Percentiles rank a stretch among this genome's conserved stretches.
Conservation (phyloP, 2,797 vertebrate genomes). For the Esox lucius region DNA sequence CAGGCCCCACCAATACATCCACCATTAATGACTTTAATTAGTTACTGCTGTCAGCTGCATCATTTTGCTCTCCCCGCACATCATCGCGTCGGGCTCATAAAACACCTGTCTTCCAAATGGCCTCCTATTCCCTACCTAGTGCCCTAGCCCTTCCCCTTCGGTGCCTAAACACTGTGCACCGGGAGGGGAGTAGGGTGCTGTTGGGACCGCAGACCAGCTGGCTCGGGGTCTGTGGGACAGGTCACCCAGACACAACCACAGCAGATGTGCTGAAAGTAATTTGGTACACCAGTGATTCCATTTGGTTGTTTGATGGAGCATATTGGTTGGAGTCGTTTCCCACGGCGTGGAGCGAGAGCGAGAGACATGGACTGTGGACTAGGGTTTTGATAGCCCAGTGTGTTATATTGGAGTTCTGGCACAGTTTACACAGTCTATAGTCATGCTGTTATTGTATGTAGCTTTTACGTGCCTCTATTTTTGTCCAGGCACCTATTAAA, state of each 20-base stretch:
- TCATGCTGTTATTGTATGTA: too few relatives aligned
- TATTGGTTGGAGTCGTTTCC: neutral
- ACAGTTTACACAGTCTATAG: neutral
- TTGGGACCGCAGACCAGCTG: neutral
- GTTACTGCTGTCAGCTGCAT: neutral
- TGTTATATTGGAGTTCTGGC: neutral
- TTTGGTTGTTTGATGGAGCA: neutral
- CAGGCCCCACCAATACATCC: neutral
- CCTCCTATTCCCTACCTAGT: neutral
- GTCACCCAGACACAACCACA: neutral
- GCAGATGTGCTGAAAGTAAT: conserved; percentile 4
- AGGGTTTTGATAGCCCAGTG: neutral
- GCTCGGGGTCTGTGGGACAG: neutral
- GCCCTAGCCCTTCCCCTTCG: neutral
- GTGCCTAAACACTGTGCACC: neutral
- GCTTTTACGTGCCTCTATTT: neutral
- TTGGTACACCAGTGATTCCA: neutral
- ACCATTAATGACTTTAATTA: conserved; percentile 2
- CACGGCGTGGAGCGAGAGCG: neutral
- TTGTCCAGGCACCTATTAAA: too few relatives aligned
- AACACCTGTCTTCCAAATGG: neutral
- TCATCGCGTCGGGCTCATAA: neutral
- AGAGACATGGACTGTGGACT: neutral
- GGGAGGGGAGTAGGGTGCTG: neutral
- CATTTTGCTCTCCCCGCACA: neutral